Evolutionary conservation across 2,797 vertebrate species (phyloP).

Genomic region (Enteromius paludinosus): DNA sequence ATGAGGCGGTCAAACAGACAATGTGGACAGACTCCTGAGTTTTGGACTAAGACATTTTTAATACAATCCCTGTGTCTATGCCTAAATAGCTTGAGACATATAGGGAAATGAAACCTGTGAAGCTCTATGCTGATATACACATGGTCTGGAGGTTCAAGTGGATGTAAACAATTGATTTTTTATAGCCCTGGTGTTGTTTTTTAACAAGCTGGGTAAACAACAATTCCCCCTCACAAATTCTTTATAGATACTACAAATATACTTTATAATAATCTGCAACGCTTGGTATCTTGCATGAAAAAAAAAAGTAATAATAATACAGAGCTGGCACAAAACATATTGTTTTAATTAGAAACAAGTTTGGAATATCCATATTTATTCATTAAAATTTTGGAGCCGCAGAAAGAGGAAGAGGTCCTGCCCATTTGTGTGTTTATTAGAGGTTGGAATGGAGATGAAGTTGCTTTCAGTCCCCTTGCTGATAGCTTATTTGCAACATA

Average conservation of each 20-base stretch:
- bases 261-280: neutral
- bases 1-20: conserved; percentile 59
- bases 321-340: neutral
- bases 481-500: conserved; percentile 54
- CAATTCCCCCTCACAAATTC: neutral
- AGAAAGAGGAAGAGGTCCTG: conserved; percentile 38
- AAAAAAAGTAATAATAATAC: conserved; percentile 3
- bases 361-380: conserved; percentile 22
- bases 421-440: conserved; percentile 53
- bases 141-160: conserved; percentile 5
- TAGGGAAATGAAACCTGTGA: conserved; percentile 26
- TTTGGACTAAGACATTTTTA: conserved; percentile 59
- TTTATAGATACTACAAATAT: neutral
- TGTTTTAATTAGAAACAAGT: conserved; percentile 23
- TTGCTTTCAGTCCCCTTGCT: conserved; percentile 38
- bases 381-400: conserved; percentile 42
- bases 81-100: conserved; percentile 18
- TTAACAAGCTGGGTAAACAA: conserved; percentile 20
- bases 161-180: conserved; percentile 24
- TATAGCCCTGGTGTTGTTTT: neutral
- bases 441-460: conserved; percentile 42
- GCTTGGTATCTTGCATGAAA: neutral
- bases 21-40: conserved; percentile 65
- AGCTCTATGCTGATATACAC: conserved; percentile 17
- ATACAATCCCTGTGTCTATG: conserved; percentile 18